Evolutionary conservation across 2,888 invertebrate species (phyloP), one percentile per base, ranked within the genome.

Genomic region (Syritta pipiens): DNA sequence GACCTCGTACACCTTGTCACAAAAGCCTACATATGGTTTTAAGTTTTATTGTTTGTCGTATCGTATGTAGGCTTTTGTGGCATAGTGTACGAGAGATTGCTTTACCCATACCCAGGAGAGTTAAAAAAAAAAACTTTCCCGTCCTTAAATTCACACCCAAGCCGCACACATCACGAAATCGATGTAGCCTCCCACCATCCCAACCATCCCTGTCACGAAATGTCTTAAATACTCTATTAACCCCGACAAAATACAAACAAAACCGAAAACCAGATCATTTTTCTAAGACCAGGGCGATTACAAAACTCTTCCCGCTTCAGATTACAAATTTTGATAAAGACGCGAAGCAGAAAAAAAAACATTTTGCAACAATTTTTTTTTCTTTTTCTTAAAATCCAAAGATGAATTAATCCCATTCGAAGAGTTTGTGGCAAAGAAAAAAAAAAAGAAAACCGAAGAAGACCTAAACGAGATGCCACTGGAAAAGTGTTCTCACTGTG

Each of bases 401-500:
- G 71, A 77, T 62, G 71, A 63, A 71, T 71, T 59, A 71, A 65
- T 77, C 71, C 32, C 76, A 48, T 53, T 65, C 69, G 35, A 7
- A 55, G 42, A 20, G 49, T 42, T 76, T 32, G 26, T 4, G 6
- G n/a, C 12, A 51, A 20, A 51, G 17, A 9, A 0, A n/a, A 48
- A 37, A 6, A 22, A 60, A 46, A 35, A 48, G 17, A 32, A 42
- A 51, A 20, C 3, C 14, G 17, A 53, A 37, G 55, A 53, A 55
- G 49, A 62, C 60, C 49, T 32, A 46, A 67, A 42, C 48, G 42
- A 42, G 42, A 53, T 68, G 35, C 35, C 35, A 20, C 51, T 44
- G 51, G 19, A 59, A 68, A 37, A 22, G 37, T 63, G 63, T 77
- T 77, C 76, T 71, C 76, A 77, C 63, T 77, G 71, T n/a, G n/a